Evolutionary conservation across 2,888 invertebrate species (phyloP).

Genomic region (Trimorus sp.): DNA sequence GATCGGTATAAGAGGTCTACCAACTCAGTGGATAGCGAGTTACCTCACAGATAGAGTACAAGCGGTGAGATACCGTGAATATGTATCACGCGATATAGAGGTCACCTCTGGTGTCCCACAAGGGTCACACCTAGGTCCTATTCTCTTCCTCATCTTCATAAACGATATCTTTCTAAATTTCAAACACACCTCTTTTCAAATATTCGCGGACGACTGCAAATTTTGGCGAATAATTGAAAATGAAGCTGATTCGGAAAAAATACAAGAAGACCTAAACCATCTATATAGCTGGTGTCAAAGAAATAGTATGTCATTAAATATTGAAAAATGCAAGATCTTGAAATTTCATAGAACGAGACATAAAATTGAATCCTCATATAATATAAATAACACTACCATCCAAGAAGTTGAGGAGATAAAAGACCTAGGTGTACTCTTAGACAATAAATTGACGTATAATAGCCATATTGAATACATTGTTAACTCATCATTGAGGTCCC

Average conservation of each 20-base stretch:
- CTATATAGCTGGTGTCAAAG: not conserved
- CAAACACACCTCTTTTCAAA: not conserved
- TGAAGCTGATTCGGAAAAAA: not conserved
- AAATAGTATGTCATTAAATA: conserved; percentile 12
- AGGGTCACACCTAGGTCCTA: conserved; percentile 25
- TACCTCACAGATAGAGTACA: conserved; percentile 9
- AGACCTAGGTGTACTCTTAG: conserved; percentile 27
- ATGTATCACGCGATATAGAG: not conserved
- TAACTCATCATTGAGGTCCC: conserved; percentile 13
- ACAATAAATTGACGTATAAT: conserved; percentile 5
- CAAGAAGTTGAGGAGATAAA: not conserved
- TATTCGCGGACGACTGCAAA: conserved; percentile 36
- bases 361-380: not conserved
- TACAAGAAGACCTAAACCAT: conserved; percentile 11
- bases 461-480: conserved; percentile 24
- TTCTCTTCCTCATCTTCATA: conserved; percentile 13
- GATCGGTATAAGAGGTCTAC: conserved; percentile 5
- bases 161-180: conserved; percentile 14
- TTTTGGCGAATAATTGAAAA: conserved; percentile 8
- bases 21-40: conserved; percentile 6
- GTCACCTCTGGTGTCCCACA: conserved; percentile 58
- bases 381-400: not conserved
- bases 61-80: conserved; percentile 15
- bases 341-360: too few relatives aligned
- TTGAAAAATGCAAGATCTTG: conserved; percentile 20